Evolutionary conservation across 2,797 vertebrate species (phyloP), one percentile per base, ranked within the genome.

Genomic region (Sebastes minor): DNA sequence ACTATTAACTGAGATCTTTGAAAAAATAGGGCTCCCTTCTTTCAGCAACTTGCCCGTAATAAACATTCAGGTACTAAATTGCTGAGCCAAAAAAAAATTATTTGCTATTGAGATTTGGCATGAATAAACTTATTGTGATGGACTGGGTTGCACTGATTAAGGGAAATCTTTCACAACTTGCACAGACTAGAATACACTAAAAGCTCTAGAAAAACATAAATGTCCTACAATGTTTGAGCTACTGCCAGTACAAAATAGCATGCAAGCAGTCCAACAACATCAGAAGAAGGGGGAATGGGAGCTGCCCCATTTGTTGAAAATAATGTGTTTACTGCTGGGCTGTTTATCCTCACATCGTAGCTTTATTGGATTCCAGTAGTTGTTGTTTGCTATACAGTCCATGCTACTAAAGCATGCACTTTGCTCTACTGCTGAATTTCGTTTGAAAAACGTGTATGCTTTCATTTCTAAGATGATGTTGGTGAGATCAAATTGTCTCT

Each of bases 291-390:
- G 9, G n/a, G 28, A 72, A 52, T n/a, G 16, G 49, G 38, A 49
- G 42, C 62, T 42, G 28, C 42, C 62, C 67, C 70, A 53, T 80
- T 81, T 87, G 46, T 52, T 65, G 63, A 62, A 66, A 57, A 79
- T 84, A 62, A 74, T 77, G 46, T 70, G 66, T 86, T 79, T 75
- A 74, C 79, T 59, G 56, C 67, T 69, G 0, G 1, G 60, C 57
- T 82, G 71, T 88, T 86, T 70, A 74, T 76, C 60, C 65, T 83
- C 62, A 73, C 35, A 81, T 78, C 38, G 30, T 61, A 52, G 55
- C 73, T 76, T 76, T 88, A 83, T 75, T 89, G 73, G 62, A 83
- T 85, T 78, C 42, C 46, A 52, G 18, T 30, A 38, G 63, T 66
- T 75, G 38, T 68, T 87, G 71, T 85, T 81, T 86, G 67, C 42